Conservation (phyloP, 2,888 invertebrate genomes). For the Lochmaea capreae region DNA sequence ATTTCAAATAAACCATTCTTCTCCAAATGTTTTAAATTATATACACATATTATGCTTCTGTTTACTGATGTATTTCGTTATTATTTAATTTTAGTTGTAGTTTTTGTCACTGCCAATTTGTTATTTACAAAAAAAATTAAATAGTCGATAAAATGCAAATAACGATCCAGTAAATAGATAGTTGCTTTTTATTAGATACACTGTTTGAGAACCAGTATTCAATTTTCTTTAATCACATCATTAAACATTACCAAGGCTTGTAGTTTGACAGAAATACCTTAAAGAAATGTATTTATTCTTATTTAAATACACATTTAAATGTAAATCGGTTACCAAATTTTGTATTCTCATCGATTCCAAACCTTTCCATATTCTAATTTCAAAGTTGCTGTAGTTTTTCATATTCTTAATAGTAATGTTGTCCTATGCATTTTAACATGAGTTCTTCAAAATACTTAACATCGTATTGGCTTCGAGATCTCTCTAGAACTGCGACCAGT, state of each 20-base stretch:
- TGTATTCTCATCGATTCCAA: too few relatives aligned
- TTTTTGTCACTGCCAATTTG: conserved; percentile 8
- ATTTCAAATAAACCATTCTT: background rate
- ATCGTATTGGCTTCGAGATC: too few relatives aligned
- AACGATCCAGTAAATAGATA: background rate
- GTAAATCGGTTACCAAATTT: too few relatives aligned
- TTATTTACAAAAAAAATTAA: background rate
- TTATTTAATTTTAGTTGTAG: background rate
- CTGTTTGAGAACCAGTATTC: background rate
- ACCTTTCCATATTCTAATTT: too few relatives aligned
- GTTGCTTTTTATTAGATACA: conserved; percentile 1
- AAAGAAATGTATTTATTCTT: background rate
- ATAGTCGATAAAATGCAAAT: background rate
- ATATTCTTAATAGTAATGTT: too few relatives aligned
- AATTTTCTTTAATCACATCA: background rate
- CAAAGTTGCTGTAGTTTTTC: too few relatives aligned
- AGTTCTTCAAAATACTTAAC: too few relatives aligned
- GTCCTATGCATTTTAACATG: too few relatives aligned
- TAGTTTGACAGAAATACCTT: background rate
- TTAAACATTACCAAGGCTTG: conserved; percentile 2
- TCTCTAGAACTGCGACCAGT: too few relatives aligned
- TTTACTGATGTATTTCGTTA: background rate
- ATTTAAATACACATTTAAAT: background rate
- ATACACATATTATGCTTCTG: background rate
- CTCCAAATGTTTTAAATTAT: background rate